These are phyloP conservation scores for Sthenelais limicola DNA, from an alignment of 2,888 invertebrate genomes.

Conservation along the genomic window DNA sequence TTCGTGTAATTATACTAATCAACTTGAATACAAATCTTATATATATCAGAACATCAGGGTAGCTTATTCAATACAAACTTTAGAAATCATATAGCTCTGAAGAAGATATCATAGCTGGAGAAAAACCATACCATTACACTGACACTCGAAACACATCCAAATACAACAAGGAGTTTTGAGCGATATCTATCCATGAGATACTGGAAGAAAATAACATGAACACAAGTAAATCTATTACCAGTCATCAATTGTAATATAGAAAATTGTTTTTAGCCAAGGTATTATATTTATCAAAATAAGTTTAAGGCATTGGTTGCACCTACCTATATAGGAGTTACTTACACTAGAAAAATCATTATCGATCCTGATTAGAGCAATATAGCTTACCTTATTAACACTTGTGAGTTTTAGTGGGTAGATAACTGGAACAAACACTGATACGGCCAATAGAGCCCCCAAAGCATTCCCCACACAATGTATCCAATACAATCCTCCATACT, in stretches of 20 bases:
- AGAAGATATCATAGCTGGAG: neutral
- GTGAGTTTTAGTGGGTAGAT: conserved; percentile 33
- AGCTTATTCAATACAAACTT: no score
- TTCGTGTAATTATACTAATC: no score
- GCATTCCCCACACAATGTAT: conserved; percentile 10
- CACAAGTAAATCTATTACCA: no score
- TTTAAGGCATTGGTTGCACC: no score
- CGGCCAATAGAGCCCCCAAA: conserved; percentile 26
- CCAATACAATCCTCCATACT: conserved; percentile 31
- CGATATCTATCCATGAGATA: conserved; percentile 21
- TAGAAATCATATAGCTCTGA: neutral
- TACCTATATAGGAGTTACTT: no score
- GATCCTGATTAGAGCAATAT: no score
- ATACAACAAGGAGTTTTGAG: neutral
- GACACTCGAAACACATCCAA: conserved; percentile 30
- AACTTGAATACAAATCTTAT: neutral
- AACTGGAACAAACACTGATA: conserved; percentile 24
- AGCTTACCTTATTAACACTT: conserved; percentile 36
- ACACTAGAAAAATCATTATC: no score
- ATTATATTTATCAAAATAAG: no score
- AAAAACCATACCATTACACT: conserved; percentile 14
- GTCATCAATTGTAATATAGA: no score
- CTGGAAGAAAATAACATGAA: conserved; percentile 23
- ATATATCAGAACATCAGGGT: no score
- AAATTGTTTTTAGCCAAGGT: no score